A percentile compares a stretch with the other conserved stretches of the same genome.
These are phyloP conservation scores for Paedocypris sp. DNA, from an alignment of 2,113 vertebrate species.

Conservation along the genomic window DNA sequence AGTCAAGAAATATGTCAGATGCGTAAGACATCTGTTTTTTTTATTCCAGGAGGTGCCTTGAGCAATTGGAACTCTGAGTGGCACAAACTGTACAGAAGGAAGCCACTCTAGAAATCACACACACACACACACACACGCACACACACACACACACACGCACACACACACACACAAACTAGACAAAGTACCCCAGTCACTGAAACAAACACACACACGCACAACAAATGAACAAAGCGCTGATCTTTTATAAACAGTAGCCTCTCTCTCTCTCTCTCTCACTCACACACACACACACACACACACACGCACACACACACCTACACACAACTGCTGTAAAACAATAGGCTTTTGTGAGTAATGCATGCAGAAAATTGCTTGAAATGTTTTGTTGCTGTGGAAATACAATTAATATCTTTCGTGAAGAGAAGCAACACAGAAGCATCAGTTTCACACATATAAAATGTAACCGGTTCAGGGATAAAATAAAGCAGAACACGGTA, in stretches of 20 bases:
- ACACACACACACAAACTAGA: not conserved
- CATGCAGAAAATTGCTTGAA: too few species aligned
- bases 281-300: not conserved
- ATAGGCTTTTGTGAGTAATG: not conserved
- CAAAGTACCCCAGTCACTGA: too few species aligned
- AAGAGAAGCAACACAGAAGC: too few species aligned
- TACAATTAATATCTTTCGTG: too few species aligned
- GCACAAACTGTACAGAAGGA: constrained; percentile 1
- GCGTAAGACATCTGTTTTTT: not conserved
- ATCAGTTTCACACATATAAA: too few species aligned
- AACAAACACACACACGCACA: not conserved
- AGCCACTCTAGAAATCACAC: not conserved
- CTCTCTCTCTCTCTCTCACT: too few species aligned
- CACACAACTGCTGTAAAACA: not conserved
- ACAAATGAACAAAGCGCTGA: too few species aligned
- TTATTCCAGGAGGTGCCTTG: not conserved
- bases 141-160: constrained; percentile 2
- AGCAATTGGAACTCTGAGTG: constrained; percentile 12
- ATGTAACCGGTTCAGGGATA: too few species aligned
- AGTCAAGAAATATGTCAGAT: constrained; percentile 11
- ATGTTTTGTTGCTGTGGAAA: too few species aligned
- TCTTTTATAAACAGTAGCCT: too few species aligned
- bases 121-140: not conserved
- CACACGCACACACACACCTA: not conserved
- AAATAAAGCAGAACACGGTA: too few species aligned